Conservation (phyloP, 1,140 invertebrate genomes). For the Chrysoperla carnea region DNA sequence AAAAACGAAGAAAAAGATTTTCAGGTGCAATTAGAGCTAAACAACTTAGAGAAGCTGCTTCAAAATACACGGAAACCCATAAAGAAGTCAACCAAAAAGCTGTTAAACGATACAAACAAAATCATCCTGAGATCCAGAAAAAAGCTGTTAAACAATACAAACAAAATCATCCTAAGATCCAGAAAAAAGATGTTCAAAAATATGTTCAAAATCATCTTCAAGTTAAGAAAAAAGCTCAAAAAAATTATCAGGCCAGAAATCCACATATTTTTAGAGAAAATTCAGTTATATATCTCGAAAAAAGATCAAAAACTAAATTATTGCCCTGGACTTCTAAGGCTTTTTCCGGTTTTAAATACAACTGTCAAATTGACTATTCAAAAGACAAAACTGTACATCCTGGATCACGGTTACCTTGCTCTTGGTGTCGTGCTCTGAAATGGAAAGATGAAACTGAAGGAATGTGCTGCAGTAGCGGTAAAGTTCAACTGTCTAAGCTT, state of each 20-base stretch:
- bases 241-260: background rate
- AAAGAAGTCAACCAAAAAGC: too few species aligned
- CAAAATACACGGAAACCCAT: background rate
- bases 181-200: background rate
- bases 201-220: background rate
- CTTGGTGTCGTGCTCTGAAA: conserved; percentile 1
- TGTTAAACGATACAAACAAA: too few species aligned
- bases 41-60: background rate
- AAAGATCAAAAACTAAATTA: conserved; percentile 1
- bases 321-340: conserved; percentile 1
- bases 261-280: too few species aligned
- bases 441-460: conserved; percentile 3
- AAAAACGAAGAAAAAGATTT: conserved; percentile 3
- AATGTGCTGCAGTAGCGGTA: background rate
- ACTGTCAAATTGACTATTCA: conserved; percentile 1
- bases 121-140: too few species aligned
- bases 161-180: too few species aligned
- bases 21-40: conserved; percentile 1
- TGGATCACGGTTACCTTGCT: conserved; percentile 1
- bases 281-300: background rate
- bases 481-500: conserved; percentile 2
- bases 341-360: conserved; percentile 1
- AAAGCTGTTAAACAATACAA: too few species aligned
- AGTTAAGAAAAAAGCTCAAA: background rate
- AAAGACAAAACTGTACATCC: conserved; percentile 3